Percentiles rank a stretch among this genome's conserved stretches.
These are phyloP conservation scores for Lasioglossum figueresi DNA, from an alignment of 2,888 invertebrate species.

Conservation along the genomic window DNA sequence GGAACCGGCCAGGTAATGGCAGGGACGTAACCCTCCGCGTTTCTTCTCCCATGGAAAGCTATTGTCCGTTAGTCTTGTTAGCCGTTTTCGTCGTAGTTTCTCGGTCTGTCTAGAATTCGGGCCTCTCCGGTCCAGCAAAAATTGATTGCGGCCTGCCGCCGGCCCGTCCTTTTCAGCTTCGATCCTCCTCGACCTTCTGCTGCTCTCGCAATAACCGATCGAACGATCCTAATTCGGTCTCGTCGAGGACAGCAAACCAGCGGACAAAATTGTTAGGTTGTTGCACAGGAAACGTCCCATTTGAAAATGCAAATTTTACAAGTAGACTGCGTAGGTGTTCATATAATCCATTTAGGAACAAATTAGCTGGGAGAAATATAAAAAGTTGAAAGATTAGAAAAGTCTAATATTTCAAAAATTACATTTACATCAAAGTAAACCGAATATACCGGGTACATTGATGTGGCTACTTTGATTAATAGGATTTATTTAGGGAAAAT, in stretches of 20 bases:
- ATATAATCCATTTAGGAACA: no score
- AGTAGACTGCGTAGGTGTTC: no score
- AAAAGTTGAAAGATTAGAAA: no score
- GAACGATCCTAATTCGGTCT: not conserved
- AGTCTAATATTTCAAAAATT: no score
- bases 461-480: not conserved
- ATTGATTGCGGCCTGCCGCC: constrained; percentile 23
- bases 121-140: constrained; percentile 30
- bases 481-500: not conserved
- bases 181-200: not conserved
- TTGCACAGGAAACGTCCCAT: not conserved
- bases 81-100: constrained; percentile 31
- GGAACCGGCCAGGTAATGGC: constrained; percentile 78
- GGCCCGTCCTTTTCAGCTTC: not conserved
- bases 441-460: no score
- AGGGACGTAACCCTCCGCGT: constrained; percentile 59
- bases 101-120: constrained; percentile 35
- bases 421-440: no score
- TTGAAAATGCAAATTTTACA: not conserved
- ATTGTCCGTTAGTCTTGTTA: constrained; percentile 55
- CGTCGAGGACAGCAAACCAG: not conserved
- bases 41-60: constrained; percentile 57
- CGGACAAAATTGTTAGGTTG: not conserved
- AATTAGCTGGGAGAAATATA: no score
- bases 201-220: not conserved